phyloP scores from a whole-genome alignment of 1,140 invertebrate genomes.

The Drosophila dunni region DNA sequence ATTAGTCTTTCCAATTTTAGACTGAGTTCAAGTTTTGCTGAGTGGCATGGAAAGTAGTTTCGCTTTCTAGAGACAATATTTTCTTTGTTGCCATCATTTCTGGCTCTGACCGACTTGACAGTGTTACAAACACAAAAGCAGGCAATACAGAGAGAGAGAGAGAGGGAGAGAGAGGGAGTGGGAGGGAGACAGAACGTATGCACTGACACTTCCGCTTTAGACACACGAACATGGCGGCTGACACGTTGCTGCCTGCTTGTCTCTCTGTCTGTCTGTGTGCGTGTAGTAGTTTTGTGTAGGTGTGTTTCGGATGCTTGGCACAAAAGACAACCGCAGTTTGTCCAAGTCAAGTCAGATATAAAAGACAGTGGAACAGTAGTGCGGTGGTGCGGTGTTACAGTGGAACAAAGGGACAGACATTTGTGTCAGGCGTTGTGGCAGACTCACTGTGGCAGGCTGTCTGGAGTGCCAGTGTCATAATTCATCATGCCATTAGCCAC shows the following conservation, averaged over 20 bases:
- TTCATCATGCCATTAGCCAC: constrained; percentile 78
- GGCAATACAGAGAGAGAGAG: neutral
- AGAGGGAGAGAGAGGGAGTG: constrained; percentile 11
- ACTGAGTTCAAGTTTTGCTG: neutral
- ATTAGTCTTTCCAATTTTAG: neutral
- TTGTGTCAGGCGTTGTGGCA: neutral
- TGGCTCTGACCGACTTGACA: constrained; percentile 41
- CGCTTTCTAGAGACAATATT: constrained; percentile 33
- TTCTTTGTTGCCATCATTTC: constrained; percentile 24
- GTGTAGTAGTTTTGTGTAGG: constrained; percentile 16
- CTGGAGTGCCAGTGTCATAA: constrained; percentile 60
- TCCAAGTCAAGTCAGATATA: constrained; percentile 40
- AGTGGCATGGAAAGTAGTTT: constrained; percentile 23
- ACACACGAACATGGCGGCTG: constrained; percentile 55
- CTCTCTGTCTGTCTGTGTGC: constrained; percentile 13
- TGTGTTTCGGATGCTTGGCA: constrained; percentile 45
- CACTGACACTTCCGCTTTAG: constrained; percentile 72
- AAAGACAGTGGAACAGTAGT: constrained; percentile 16
- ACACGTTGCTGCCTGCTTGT: neutral
- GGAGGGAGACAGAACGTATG: constrained; percentile 49
- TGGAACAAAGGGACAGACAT: neutral
- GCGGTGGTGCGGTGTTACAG: neutral
- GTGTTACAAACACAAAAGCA: constrained; percentile 18
- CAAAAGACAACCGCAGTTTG: constrained; percentile 54
- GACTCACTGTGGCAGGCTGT: constrained; percentile 31